Evolutionary conservation across 2,797 vertebrate species (phyloP).

Genomic region (Cirrhinus mrigala): DNA sequence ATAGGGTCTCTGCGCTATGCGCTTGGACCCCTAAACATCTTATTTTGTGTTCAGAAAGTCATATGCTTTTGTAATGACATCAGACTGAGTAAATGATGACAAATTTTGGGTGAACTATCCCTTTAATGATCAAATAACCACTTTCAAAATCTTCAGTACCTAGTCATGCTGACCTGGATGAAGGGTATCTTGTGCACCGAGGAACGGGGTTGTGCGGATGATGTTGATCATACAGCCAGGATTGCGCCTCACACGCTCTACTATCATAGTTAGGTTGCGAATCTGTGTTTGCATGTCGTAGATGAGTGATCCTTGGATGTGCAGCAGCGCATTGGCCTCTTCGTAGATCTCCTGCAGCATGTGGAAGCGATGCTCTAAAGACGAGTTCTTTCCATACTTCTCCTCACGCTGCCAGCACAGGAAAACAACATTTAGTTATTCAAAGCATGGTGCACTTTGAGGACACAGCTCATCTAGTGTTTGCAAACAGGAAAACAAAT

Average conservation of each 20-base stretch:
- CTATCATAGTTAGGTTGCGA: slow-evolving; percentile 70
- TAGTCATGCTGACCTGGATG: slow-evolving; percentile 64
- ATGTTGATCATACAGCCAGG: slow-evolving; percentile 70
- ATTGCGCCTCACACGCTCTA: slow-evolving; percentile 67
- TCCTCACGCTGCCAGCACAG: slow-evolving; percentile 66
- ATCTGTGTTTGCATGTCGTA: slow-evolving; percentile 73
- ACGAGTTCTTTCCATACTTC: slow-evolving; percentile 61
- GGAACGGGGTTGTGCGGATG: slow-evolving; percentile 51
- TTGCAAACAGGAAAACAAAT: slow-evolving; percentile 3
- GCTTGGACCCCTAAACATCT: too few relatives aligned
- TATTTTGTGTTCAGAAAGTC: not conserved
- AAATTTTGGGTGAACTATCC: not conserved
- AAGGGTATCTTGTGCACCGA: slow-evolving; percentile 62
- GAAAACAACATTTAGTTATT: not conserved
- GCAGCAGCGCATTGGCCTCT: slow-evolving; percentile 69
- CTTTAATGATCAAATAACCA: not conserved
- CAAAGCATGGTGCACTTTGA: not conserved
- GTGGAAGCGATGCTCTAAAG: slow-evolving; percentile 67
- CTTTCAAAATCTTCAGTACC: slow-evolving; percentile 34
- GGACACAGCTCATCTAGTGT: not conserved
- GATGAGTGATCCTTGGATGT: slow-evolving; percentile 73
- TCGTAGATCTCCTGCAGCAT: slow-evolving; percentile 67
- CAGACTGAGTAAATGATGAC: not conserved
- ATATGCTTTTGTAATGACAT: not conserved
- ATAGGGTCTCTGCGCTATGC: too few relatives aligned